These are phyloP conservation scores for Drosophila nasuta DNA, from an alignment of 1,140 invertebrate genomes.

Conservation along the genomic window DNA sequence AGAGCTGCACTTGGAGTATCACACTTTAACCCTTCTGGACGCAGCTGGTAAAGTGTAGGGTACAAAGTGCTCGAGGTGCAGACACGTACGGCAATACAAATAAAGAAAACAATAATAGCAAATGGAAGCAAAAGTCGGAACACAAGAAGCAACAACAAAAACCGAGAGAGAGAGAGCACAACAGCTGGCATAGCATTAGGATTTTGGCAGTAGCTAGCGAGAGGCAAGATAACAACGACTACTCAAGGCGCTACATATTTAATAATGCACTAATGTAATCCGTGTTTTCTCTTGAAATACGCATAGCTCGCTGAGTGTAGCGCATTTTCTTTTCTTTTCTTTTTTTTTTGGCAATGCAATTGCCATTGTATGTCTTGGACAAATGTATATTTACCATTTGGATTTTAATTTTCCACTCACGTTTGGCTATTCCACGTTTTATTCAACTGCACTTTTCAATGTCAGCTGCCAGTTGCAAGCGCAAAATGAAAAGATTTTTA, in stretches of 20 bases:
- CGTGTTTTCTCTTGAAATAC: not conserved
- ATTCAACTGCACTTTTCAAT: constrained; percentile 38
- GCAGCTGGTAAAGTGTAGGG: constrained; percentile 47
- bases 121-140: constrained; percentile 65
- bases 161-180: constrained; percentile 40
- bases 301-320: constrained; percentile 1
- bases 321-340: constrained; percentile 3
- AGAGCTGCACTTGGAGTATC: constrained; percentile 9
- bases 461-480: not conserved
- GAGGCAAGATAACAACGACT: not conserved
- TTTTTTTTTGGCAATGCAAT: constrained; percentile 30
- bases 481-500: constrained; percentile 15
- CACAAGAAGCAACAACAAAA: constrained; percentile 48
- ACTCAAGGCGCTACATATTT: not conserved
- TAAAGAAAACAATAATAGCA: constrained; percentile 83
- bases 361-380: constrained; percentile 27
- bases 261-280: not conserved
- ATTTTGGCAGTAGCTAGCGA: constrained; percentile 13
- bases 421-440: constrained; percentile 35
- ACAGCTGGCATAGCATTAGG: constrained; percentile 59
- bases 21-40: constrained; percentile 49
- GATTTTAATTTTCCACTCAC: constrained; percentile 52
- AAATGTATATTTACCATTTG: constrained; percentile 48
- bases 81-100: constrained; percentile 82
- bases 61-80: constrained; percentile 77